Base-by-base conservation (phyloP, 2,888 invertebrate genomes). In the Ctena decussata region DNA sequence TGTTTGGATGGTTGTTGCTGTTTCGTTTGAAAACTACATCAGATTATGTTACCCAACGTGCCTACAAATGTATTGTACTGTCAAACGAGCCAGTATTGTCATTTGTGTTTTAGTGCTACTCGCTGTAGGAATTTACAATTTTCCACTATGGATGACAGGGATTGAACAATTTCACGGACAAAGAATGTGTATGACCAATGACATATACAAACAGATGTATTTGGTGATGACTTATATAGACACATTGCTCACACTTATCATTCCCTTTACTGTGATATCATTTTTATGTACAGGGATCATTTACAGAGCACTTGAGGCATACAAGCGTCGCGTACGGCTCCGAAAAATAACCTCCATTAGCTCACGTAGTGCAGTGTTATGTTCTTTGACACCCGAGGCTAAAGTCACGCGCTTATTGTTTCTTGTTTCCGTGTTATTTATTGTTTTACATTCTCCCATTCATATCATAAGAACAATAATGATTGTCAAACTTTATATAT, bases 371-470 rank as follows among this genome's bases (percentile, higher is more conserved):
- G 27, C 11, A 0, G 30, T 30, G 39, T 27, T n/a, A 12, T 32
- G 24, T 15, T 65, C 53, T 15, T 37, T 60, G 18, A 74, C 57
- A 21, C 89, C 85, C 5, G 82, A 89, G 32, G 60, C 78, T 1
- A 80, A 80, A 46, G 85, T 89, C 1, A 89, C 86, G 15, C 65
- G 80, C 3, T 70, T 92, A 32, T 82, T 92, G 24, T 85, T 86
- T 39, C 80, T 82, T 12, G 90, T 92, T 18, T 87, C 90, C 11
- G 53, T 90, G 35, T 83, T 85, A 24, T 87, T 91, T 37, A 74
- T 91, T 11, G 46, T 90, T 32, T 75, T 92, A 18, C 88, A 90
- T 74, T 87, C 89, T 30, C 92, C 92, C 15, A 85, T 84, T n/a
- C 89, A 92, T 73, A 77, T 91, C 30, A 88, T 91, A 15, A 72